Conservation (phyloP, 2,113 vertebrate genomes). For the Hemiscyllium ocellatum region DNA sequence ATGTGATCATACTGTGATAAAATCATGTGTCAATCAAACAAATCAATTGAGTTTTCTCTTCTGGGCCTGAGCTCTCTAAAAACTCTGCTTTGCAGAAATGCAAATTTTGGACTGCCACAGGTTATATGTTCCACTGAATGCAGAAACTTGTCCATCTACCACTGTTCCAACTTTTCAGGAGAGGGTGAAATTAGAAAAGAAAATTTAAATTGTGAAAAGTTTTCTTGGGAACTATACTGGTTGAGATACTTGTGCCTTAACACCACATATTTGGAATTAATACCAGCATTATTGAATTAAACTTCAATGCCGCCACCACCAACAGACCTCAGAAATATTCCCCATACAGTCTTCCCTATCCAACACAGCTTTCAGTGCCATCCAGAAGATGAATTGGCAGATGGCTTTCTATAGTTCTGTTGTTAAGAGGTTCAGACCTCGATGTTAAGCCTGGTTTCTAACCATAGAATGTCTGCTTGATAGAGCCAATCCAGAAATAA, state of each 20-base stretch:
- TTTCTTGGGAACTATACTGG: not conserved
- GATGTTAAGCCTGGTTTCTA: not conserved
- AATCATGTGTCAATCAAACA: not conserved
- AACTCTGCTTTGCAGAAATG: not conserved
- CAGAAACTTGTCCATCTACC: not conserved
- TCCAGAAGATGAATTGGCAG: not conserved
- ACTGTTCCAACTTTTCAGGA: not conserved
- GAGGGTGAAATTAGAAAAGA: not conserved
- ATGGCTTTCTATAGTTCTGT: not conserved
- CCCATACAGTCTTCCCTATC: not conserved
- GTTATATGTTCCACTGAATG: not conserved
- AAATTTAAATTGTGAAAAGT: not conserved
- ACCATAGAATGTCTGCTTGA: not conserved
- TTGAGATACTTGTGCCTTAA: not conserved
- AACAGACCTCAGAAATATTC: not conserved
- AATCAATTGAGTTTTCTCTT: not conserved
- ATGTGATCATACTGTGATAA: not conserved
- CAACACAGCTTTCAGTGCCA: not conserved
- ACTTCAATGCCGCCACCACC: not conserved
- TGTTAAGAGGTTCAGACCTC: not conserved
- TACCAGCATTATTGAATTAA: not conserved
- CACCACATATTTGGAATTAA: not conserved
- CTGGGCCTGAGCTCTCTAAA: not conserved
- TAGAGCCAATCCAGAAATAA: not conserved
- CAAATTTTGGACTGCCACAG: not conserved